Conservation (phyloP, 2,113 vertebrate species). For the Catharus fuscescens region DNA sequence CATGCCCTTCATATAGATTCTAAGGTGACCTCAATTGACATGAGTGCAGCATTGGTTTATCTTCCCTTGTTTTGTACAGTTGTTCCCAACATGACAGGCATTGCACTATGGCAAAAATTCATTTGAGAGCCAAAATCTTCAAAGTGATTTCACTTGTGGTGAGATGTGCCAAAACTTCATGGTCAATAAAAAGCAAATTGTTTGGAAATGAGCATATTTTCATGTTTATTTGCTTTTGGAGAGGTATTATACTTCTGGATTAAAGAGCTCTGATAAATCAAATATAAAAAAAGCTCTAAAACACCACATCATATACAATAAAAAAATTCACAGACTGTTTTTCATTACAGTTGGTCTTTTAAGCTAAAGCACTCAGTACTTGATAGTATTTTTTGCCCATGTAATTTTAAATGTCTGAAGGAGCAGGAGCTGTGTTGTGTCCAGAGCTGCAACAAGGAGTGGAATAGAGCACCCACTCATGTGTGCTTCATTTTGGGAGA, state of each 20-base stretch:
- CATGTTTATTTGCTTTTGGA: slow-evolving; percentile 8
- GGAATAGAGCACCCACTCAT: rapidly evolving
- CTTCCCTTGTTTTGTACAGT: not conserved
- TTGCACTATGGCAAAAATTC: not conserved
- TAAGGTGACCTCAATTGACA: not conserved
- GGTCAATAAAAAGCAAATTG: slow-evolving; percentile 36
- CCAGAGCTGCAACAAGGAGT: not conserved
- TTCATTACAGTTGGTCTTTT: not conserved
- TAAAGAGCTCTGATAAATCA: not conserved
- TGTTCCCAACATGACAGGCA: not conserved
- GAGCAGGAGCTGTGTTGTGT: not conserved
- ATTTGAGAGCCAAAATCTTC: not conserved
- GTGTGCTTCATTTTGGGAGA: not conserved
- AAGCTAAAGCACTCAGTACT: not conserved
- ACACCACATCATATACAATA: not conserved
- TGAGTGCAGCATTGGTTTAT: not conserved
- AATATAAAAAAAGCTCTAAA: not conserved
- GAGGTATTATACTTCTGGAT: not conserved
- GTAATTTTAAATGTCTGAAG: not conserved
- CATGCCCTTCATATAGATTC: not conserved
- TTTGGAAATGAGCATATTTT: slow-evolving; percentile 8
- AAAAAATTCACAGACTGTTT: not conserved
- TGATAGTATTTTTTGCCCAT: not conserved
- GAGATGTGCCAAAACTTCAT: not conserved
- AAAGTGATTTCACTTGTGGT: slow-evolving; percentile 2